Conservation (phyloP, 2,888 invertebrate genomes). For the Drosophila parthenogenetica region DNA sequence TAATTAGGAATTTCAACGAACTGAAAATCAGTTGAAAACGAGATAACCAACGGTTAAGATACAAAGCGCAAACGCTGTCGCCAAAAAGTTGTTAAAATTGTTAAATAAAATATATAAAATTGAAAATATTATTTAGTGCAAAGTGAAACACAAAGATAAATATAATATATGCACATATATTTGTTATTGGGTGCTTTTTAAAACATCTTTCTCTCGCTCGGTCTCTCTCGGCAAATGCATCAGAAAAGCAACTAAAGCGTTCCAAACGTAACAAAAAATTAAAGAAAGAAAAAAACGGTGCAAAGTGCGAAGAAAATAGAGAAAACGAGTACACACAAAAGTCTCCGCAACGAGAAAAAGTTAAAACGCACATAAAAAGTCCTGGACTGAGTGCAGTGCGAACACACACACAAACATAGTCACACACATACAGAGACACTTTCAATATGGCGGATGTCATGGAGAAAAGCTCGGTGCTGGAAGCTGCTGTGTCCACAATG, state of each 20-base stretch:
- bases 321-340: slow-evolving; percentile 58
- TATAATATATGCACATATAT: slow-evolving; percentile 25
- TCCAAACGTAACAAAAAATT: slow-evolving; percentile 48
- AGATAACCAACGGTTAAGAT: slow-evolving; percentile 82
- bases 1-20: slow-evolving; percentile 77
- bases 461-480: slow-evolving; percentile 84
- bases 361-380: slow-evolving; percentile 56
- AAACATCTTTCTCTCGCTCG: slow-evolving; percentile 25
- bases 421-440: slow-evolving; percentile 50
- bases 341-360: slow-evolving; percentile 46
- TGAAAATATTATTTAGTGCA: slow-evolving; percentile 34
- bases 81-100: slow-evolving; percentile 32
- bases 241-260: slow-evolving; percentile 48
- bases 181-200: slow-evolving; percentile 39
- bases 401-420: slow-evolving; percentile 32
- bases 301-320: slow-evolving; percentile 37
- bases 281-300: slow-evolving; percentile 28
- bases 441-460: slow-evolving; percentile 83
- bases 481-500: slow-evolving; percentile 72
- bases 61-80: slow-evolving; percentile 55
- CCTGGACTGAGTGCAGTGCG: slow-evolving; percentile 67
- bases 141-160: slow-evolving; percentile 40
- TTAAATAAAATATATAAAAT: slow-evolving; percentile 23
- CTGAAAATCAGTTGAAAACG: slow-evolving; percentile 83
- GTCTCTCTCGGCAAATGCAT: slow-evolving; percentile 28